Conservation (phyloP, 2,888 invertebrate species). For the Epinotia bilunana region DNA sequence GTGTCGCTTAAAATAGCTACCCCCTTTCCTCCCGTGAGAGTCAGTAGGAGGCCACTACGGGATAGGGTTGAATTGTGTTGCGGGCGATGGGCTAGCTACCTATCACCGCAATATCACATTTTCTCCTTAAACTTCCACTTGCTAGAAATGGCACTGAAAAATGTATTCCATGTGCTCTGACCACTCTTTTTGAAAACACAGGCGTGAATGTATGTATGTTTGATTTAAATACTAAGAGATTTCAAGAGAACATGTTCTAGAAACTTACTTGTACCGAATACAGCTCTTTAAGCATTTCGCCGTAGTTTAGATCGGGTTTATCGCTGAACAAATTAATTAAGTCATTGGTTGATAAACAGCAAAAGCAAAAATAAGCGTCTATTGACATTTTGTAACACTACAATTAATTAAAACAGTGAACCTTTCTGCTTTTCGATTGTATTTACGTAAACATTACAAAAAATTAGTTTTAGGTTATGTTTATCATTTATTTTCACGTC, state of each 20-base stretch:
- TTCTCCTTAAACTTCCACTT: no score
- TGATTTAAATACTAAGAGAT: background rate
- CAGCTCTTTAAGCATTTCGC: constrained; percentile 41
- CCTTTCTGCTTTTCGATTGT: background rate
- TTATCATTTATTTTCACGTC: background rate
- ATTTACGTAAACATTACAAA: constrained; percentile 10
- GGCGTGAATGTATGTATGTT: no score
- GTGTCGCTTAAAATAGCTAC: no score
- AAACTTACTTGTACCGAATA: constrained; percentile 43
- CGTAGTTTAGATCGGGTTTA: constrained; percentile 40
- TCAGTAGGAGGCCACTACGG: no score
- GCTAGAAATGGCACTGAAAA: no score
- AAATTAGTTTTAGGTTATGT: constrained; percentile 21
- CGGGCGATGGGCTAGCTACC: no score
- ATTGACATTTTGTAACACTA: constrained; percentile 46
- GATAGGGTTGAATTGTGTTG: no score
- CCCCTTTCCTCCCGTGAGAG: no score
- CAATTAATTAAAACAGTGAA: background rate
- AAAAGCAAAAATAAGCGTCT: constrained; percentile 53
- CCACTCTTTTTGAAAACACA: no score
- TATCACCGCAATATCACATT: no score
- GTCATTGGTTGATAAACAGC: constrained; percentile 52
- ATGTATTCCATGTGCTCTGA: no score
- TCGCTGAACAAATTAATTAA: constrained; percentile 46
- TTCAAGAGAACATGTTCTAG: background rate